Base-by-base conservation (phyloP, 2,797 vertebrate species). In the Adrianichthys oophorus region DNA sequence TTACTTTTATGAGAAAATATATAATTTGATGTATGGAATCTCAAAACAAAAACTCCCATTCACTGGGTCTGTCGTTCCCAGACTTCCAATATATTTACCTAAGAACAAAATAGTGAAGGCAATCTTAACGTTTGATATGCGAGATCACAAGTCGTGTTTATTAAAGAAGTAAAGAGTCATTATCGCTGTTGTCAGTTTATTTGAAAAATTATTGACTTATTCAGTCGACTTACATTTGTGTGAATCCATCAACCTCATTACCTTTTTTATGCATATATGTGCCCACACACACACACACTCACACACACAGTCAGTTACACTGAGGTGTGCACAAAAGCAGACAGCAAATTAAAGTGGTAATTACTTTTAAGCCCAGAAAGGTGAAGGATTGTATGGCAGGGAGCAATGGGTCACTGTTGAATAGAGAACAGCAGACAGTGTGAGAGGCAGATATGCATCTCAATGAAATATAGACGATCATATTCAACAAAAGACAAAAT, bases 261-360 rank as follows among this genome's bases (percentile, higher is more conserved):
- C 50, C 70, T 55, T 26, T 23, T 68, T 52, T 72, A 43, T 55
- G 62, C 74, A 72, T 68, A 65, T 48, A 59, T 60, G 52, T 18
- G 43, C 59, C 41, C 45, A 68, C 68, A 72, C 62, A 61, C 66
- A 49, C 29, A 42, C 55, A 21, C 48, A 71, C 76, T 76, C 29
- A 4, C 32, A 37, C 32, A 12, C 10, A 12, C 76, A 80, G 78
- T 74, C 78, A 81, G 66, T 86, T 83, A 88, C 75, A 87, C 84
- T 86, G 85, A 76, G 76, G 74, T 80, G 70, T 85, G 83, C 84
- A 85, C 84, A 90, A 87, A 86, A 86, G 88, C 85, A 61, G 86
- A 89, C 83, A 86, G 88, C 87, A 90, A 91, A 92, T 93, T 90
- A 92, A 89, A 90, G 89, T 83, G 86, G 89, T 92, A 93, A 93